Evolutionary conservation across 2,888 invertebrate genomes (phyloP).

Genomic region (Cryptophagus acutangulus): DNA sequence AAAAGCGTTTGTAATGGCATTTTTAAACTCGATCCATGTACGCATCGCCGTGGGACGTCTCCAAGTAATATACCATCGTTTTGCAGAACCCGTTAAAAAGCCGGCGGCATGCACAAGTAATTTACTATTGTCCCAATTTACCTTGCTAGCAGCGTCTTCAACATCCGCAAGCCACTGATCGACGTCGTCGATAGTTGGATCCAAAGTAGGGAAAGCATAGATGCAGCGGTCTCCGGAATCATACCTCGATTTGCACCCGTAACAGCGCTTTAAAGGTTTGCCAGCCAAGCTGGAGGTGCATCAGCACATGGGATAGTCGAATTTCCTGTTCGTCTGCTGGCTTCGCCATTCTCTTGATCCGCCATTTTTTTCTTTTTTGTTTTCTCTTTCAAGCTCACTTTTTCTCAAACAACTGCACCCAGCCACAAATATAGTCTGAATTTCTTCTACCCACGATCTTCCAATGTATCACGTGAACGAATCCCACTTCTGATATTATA

Average conservation of each 20-base stretch:
- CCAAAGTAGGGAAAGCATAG: slow-evolving; percentile 5
- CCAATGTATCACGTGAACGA: no score
- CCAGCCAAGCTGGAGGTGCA: slow-evolving; percentile 7
- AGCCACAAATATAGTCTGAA: no score
- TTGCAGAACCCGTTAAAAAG: slow-evolving; percentile 2
- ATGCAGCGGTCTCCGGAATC: no score
- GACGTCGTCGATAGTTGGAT: slow-evolving; percentile 3
- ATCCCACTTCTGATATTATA: no score
- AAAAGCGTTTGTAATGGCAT: slow-evolving; percentile 1
- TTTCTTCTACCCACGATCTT: no score
- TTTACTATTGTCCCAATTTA: slow-evolving; percentile 3
- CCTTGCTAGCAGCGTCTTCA: slow-evolving; percentile 1
- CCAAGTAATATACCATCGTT: slow-evolving; percentile 8
- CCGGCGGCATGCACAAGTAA: slow-evolving; percentile 4
- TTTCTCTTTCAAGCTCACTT: no score
- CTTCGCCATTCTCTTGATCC: no score
- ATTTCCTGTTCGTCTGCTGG: no score
- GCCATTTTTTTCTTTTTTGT: no score
- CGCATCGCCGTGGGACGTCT: slow-evolving; percentile 6
- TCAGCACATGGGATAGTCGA: no score
- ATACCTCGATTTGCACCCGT: background rate
- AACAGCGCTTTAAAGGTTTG: slow-evolving; percentile 2
- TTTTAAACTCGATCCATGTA: slow-evolving; percentile 4
- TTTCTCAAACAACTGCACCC: no score
- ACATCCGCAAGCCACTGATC: slow-evolving; percentile 5